These are phyloP conservation scores for Monochamus saltuarius DNA, from an alignment of 1,140 invertebrate genomes.

Conservation along the genomic window DNA sequence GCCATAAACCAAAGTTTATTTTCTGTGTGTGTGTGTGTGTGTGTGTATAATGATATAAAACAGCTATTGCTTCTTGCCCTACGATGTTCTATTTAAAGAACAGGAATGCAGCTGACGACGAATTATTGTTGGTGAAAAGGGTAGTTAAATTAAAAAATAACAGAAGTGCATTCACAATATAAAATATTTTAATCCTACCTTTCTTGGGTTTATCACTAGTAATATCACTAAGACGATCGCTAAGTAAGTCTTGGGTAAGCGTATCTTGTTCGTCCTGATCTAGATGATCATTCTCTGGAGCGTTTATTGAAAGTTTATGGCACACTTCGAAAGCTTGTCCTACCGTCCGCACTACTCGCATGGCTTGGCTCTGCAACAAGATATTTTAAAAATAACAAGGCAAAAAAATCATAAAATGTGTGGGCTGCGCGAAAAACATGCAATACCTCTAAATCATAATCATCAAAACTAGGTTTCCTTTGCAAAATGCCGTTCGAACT, in stretches of 20 bases:
- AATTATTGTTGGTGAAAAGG: too few relatives aligned
- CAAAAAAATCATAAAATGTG: background rate
- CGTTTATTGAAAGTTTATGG: constrained; percentile 79
- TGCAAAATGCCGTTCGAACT: constrained; percentile 33
- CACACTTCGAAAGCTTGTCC: constrained; percentile 99
- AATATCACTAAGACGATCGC: constrained; percentile 58
- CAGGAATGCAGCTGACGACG: too few relatives aligned
- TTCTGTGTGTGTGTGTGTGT: constrained; percentile 1
- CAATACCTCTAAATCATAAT: constrained; percentile 46
- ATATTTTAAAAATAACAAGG: constrained; percentile 3
- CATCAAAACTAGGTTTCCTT: constrained; percentile 38
- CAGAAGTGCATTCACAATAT: too few relatives aligned
- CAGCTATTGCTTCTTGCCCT: too few relatives aligned
- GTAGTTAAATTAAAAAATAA: too few relatives aligned
- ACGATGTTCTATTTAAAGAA: too few relatives aligned
- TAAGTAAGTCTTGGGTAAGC: constrained; percentile 59
- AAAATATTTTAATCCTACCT: constrained; percentile 53
- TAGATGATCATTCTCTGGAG: constrained; percentile 56
- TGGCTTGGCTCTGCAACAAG: constrained; percentile 88
- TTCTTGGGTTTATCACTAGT: constrained; percentile 59
- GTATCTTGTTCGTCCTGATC: constrained; percentile 65
- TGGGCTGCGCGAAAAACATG: background rate
- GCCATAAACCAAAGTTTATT: constrained; percentile 3
- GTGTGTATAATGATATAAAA: too few relatives aligned
- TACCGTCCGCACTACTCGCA: constrained; percentile 95